These are phyloP conservation scores for Brachionus manjavacas DNA, from an alignment of 1,140 invertebrate species.

Conservation along the genomic window DNA sequence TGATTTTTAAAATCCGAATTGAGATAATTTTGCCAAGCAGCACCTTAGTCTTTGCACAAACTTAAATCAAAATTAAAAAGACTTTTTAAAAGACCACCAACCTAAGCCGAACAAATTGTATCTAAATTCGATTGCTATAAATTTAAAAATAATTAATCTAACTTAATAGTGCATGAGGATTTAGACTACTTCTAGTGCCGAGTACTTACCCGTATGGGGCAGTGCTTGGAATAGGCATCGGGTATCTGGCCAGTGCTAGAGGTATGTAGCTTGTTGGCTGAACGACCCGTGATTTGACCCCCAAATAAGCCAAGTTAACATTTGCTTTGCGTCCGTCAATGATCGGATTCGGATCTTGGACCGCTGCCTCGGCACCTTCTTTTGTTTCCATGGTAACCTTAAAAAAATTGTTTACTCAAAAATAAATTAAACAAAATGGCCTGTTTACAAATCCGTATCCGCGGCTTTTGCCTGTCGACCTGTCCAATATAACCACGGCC, in stretches of 20 bases:
- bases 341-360: conserved; percentile 95
- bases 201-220: conserved; percentile 20
- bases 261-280: conserved; percentile 17
- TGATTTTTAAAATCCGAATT: too few species aligned
- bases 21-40: background rate
- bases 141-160: background rate
- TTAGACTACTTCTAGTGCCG: too few species aligned
- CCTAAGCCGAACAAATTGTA: background rate
- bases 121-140: background rate
- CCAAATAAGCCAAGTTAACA: conserved; percentile 92
- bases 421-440: background rate
- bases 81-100: background rate
- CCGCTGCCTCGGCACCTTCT: conserved; percentile 84
- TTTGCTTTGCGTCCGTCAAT: conserved; percentile 97
- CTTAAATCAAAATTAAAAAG: background rate
- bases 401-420: background rate
- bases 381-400: conserved; percentile 95
- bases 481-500: conserved; percentile 93
- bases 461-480: conserved; percentile 89
- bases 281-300: conserved; percentile 66
- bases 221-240: background rate
- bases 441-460: conserved; percentile 86
- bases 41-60: background rate
- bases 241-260: background rate
- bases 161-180: background rate